Evolutionary conservation across 2,888 invertebrate species (phyloP).

Genomic region (Eupithecia subfuscata): DNA sequence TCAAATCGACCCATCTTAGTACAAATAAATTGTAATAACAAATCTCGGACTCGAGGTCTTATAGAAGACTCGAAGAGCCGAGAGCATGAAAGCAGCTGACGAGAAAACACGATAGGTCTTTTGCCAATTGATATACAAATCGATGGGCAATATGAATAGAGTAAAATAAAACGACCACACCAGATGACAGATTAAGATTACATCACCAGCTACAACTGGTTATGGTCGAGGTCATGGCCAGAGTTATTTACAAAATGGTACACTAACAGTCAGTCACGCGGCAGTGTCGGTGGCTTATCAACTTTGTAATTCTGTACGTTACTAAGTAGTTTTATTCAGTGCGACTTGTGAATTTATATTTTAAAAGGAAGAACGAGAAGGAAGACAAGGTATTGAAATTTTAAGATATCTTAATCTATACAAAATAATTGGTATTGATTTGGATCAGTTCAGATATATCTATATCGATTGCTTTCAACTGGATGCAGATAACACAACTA

Average conservation of each 20-base stretch:
- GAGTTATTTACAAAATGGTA: constrained; percentile 1
- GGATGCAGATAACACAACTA: neutral
- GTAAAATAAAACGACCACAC: neutral
- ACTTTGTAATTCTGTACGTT: neutral
- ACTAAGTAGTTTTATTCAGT: neutral
- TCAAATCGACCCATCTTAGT: too few species aligned
- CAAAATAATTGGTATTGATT: neutral
- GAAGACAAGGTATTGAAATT: neutral
- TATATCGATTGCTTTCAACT: neutral
- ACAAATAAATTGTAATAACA: too few species aligned
- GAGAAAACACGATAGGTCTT: too few species aligned
- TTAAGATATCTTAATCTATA: neutral
- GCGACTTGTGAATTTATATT: neutral
- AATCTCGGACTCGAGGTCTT: too few species aligned
- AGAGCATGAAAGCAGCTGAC: too few species aligned
- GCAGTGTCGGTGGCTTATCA: neutral
- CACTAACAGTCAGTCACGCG: neutral
- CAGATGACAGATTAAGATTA: neutral
- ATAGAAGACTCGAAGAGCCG: too few species aligned
- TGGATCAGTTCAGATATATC: neutral
- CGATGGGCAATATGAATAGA: too few species aligned
- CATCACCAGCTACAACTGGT: neutral
- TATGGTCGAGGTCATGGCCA: neutral
- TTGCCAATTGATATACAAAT: too few species aligned
- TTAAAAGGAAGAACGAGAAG: neutral